Evolutionary conservation across 64 coral and sea anemone genomes (phyloP).

Genomic region (Acropora yongei): DNA sequence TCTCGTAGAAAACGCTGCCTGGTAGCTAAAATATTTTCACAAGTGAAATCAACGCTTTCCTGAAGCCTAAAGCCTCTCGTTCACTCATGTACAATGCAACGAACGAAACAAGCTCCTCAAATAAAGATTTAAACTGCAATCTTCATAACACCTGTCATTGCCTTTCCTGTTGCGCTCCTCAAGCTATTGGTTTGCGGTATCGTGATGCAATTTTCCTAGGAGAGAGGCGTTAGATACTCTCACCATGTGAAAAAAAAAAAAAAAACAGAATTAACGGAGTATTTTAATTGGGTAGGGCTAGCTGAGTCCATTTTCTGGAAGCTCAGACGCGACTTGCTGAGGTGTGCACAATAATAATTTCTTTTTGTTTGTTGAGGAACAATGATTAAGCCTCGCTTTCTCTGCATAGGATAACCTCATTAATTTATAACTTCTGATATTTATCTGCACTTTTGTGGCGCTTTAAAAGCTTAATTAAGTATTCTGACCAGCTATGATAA

Average conservation of each 20-base stretch:
- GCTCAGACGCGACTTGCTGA: not conserved
- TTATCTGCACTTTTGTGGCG: not conserved
- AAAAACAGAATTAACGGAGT: not conserved
- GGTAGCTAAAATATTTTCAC: not conserved
- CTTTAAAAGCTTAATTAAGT: no score
- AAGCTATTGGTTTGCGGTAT: conserved; percentile 7
- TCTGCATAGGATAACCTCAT: not conserved
- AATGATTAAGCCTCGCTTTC: not conserved
- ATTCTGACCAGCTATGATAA: no score
- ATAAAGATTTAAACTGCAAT: conserved; percentile 20
- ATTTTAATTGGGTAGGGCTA: not conserved
- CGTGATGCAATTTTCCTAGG: not conserved
- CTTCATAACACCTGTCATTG: not conserved
- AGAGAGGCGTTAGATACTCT: not conserved
- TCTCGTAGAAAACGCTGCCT: no score
- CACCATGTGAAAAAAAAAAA: not conserved
- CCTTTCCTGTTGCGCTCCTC: not conserved
- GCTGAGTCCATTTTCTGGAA: not conserved
- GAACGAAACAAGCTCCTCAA: not conserved
- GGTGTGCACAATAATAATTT: not conserved
- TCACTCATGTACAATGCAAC: not conserved
- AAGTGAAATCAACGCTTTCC: not conserved
- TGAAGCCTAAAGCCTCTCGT: not conserved
- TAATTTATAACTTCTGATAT: not conserved
- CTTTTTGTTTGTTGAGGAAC: not conserved